Percentiles rank a stretch among this genome's conserved stretches.
phyloP scores from a whole-genome alignment of 2,888 invertebrate species.

The Odontocolon sp. region DNA sequence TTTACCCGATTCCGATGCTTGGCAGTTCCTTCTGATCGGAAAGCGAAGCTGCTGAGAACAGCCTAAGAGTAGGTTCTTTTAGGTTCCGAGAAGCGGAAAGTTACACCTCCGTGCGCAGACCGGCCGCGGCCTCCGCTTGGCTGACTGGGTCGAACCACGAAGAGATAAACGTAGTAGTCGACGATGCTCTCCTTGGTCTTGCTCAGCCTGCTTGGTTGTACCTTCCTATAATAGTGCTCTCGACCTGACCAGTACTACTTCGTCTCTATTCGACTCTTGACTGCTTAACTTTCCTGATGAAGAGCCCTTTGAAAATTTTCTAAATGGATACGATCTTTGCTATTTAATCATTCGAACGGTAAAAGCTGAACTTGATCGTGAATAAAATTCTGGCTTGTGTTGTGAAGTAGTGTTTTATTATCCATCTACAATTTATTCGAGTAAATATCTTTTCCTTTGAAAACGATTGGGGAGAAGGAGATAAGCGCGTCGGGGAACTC shows the following conservation, averaged over 20 bases:
- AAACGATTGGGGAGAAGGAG: constrained; percentile 23
- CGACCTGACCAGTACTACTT: neutral
- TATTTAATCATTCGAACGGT: neutral
- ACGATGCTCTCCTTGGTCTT: neutral
- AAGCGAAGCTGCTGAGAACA: constrained; percentile 3
- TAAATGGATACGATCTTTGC: neutral
- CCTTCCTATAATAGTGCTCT: neutral
- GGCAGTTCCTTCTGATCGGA: constrained; percentile 1
- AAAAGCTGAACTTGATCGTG: constrained; percentile 12
- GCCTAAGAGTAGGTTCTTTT: constrained; percentile 5
- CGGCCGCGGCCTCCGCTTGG: constrained; percentile 51
- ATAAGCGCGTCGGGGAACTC: constrained; percentile 46
- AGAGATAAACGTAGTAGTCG: neutral
- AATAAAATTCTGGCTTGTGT: constrained; percentile 26
- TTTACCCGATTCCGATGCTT: neutral
- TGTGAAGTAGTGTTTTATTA: constrained; percentile 26
- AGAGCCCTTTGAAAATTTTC: neutral
- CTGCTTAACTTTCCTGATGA: neutral
- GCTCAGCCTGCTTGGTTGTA: neutral
- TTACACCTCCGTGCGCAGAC: constrained; percentile 66
- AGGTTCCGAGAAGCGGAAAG: constrained; percentile 69
- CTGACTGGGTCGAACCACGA: constrained; percentile 59
- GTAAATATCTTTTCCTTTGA: constrained; percentile 24
- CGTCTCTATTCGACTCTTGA: neutral
- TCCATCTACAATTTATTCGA: constrained; percentile 27